phyloP scores from a whole-genome alignment of 2,113 vertebrate genomes.

The Cheirogaleus medius region DNA sequence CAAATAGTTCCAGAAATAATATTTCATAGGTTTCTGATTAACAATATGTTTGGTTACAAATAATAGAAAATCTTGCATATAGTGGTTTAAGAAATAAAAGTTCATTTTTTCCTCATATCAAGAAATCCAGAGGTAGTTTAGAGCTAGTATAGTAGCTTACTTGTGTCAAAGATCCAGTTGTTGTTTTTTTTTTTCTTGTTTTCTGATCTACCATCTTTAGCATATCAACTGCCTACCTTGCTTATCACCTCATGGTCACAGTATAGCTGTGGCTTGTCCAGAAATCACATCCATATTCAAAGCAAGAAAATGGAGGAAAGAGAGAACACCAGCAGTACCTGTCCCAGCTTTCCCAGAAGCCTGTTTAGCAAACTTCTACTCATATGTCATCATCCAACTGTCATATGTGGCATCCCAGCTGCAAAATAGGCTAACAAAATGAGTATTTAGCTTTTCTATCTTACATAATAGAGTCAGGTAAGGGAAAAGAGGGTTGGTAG shows the following conservation, averaged over 20 bases:
- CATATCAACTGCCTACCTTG: slow-evolving; percentile 1
- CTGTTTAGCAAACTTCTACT: neutral
- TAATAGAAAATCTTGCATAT: neutral
- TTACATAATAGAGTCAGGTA: neutral
- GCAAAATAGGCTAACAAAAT: neutral
- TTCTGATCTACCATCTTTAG: neutral
- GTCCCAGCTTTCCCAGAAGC: neutral
- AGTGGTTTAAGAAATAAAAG: neutral
- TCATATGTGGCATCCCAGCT: neutral
- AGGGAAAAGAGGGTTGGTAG: neutral
- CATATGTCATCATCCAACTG: neutral
- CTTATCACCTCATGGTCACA: neutral
- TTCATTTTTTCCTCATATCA: neutral
- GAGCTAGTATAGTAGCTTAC: neutral
- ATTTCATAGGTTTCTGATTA: neutral
- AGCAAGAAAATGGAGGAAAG: neutral
- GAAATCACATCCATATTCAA: neutral
- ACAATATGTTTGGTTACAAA: neutral
- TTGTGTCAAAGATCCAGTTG: neutral
- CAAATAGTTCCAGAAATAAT: neutral
- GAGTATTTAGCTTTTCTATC: neutral
- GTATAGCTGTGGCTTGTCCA: neutral
- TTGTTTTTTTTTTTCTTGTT: neutral
- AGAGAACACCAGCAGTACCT: neutral
- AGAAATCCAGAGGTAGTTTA: neutral